Evolutionary conservation across 2,113 vertebrate genomes (phyloP), one percentile per base, ranked within the genome.

Genomic region (Aspidoscelis tigris): DNA sequence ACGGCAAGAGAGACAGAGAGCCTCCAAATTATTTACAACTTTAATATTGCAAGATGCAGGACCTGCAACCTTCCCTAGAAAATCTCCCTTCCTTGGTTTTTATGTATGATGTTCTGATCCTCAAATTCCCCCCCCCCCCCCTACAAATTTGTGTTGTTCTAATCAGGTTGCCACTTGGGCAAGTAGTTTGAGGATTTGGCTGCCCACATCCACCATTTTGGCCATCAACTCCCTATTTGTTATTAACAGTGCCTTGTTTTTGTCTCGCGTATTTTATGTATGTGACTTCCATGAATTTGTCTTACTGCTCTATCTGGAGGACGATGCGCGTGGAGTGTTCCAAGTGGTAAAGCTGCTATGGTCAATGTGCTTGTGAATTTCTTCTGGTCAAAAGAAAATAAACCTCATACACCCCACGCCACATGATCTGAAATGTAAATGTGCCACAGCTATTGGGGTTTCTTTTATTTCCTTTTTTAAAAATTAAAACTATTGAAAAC

Each of bases 1-100:
- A 98, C 0, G 98, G 98, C 33, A 99, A 98, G 87, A 97, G 98
- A 89, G 96, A 96, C 75, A 84, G 43, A 73, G 83, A 93, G 6
- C 22, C 90, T n/a, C 80, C 88, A 20, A 83, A 61, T 72, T 94
- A 90, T 21, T 82, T 96, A 44, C 92, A 91, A 73, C 92, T 97
- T 65, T 98, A 98, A 92, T 89, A 39, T 47, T 50, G 14, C 39
- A 16, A 11, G 71, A 6, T 44, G 16, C 8, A 50, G 20, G 55
- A 39, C 50, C 41, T 7, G 50, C 0, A 14, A 11, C 82, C 86
- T 69, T 86, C 76, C 5, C 44, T 3, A 47, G 14, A 20, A 88
- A 65, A 20, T 78, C 47, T 75, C 80, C 69, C 47, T 18, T 16
- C 76, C 33, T 7, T 16, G 0, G 53, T 44, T 90, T 85, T 90